phyloP scores from a whole-genome alignment of 2,888 invertebrate genomes.

The Frankliniella intonsa region DNA sequence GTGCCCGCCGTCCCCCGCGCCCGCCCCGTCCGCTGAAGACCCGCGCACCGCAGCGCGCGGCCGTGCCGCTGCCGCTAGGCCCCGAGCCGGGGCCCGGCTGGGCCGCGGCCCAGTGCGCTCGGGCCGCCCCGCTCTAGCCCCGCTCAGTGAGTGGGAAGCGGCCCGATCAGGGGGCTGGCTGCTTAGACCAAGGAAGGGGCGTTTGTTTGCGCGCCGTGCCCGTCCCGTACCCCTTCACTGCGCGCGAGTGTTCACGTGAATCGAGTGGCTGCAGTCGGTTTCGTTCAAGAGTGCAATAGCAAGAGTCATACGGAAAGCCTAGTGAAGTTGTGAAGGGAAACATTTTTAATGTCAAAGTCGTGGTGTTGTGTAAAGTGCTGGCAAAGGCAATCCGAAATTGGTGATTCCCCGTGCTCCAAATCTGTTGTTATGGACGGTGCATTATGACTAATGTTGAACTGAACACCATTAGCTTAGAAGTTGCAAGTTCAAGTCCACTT shows the following conservation, averaged over 20 bases:
- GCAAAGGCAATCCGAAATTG: too few relatives aligned
- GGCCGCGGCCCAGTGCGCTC: too few relatives aligned
- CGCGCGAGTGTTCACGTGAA: too few relatives aligned
- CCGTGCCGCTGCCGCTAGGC: constrained; percentile 36
- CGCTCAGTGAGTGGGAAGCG: background rate
- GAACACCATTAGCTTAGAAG: background rate
- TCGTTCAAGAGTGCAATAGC: too few relatives aligned
- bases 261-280: too few relatives aligned
- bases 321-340: too few relatives aligned
- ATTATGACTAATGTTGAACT: constrained; percentile 25
- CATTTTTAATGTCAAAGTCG: too few relatives aligned
- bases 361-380: too few relatives aligned
- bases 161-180: background rate
- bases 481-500: background rate
- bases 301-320: too few relatives aligned
- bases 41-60: constrained; percentile 34
- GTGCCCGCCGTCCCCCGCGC: constrained; percentile 38
- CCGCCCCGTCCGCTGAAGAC: background rate
- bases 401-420: background rate
- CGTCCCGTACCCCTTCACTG: too few relatives aligned
- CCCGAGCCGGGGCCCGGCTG: background rate
- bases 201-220: too few relatives aligned
- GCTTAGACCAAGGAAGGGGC: background rate
- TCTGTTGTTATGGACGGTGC: background rate
- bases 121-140: too few relatives aligned